phyloP scores from a whole-genome alignment of 2,113 vertebrate genomes.

The Microcebus ravelobensis region DNA sequence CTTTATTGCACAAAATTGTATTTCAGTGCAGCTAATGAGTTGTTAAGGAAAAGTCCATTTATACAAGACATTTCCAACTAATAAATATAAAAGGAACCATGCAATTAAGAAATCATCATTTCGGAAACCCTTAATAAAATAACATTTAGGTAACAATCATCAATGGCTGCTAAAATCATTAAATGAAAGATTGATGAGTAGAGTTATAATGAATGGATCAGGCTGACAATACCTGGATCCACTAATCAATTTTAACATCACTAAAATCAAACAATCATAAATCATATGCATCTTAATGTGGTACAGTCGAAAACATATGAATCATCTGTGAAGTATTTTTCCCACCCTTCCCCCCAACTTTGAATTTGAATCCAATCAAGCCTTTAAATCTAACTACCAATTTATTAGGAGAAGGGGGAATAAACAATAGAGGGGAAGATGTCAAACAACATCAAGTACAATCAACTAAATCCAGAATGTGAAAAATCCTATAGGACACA shows the following conservation, averaged over 20 bases:
- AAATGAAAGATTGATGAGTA: background rate
- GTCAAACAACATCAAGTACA: background rate
- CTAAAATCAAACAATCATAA: background rate
- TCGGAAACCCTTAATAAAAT: background rate
- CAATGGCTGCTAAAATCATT: background rate
- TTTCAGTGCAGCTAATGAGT: background rate
- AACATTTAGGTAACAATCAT: background rate
- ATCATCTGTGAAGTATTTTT: background rate
- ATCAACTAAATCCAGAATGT: background rate
- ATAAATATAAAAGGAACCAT: background rate
- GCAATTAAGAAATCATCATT: background rate
- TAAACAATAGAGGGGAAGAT: background rate
- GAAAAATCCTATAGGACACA: background rate
- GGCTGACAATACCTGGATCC: background rate
- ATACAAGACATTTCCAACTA: background rate
- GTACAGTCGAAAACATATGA: background rate
- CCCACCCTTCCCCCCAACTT: background rate
- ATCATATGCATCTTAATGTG: background rate
- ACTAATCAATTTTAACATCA: background rate
- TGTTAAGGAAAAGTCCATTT: background rate
- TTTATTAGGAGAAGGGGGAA: background rate
- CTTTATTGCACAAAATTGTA: background rate
- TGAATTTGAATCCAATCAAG: slow-evolving; percentile 13
- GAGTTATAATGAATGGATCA: background rate
- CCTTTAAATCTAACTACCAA: background rate